Evolutionary conservation across 2,888 invertebrate species (phyloP), one percentile per base, ranked within the genome.

Genomic region (Drosophila koepferae): DNA sequence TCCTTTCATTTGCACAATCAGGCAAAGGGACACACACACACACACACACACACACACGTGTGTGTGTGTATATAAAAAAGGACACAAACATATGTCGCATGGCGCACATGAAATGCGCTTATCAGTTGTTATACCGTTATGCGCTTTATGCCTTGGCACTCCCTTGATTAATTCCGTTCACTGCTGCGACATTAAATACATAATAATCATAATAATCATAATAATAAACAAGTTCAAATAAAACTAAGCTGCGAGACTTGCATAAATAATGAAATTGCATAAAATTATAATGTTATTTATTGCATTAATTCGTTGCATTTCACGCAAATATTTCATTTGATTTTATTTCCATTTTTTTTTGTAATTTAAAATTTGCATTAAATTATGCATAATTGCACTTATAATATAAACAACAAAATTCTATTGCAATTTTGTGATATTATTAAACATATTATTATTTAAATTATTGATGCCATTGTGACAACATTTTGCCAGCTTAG

Each of bases 101-200:
- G 48, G 28, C 67, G 72, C 60, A 76, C 70, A 89, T 82, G 73
- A 82, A 83, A 77, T 89, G 60, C 82, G 71, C 77, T 86, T 86
- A 82, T 86, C 86, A 82, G 71, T 58, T 48, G 20, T 51, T n/a
- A 49, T 16, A 53, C 44, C 23, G 20, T 28, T 43, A 20, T n/a
- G 18, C n/a, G 18, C 34, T 48, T 34, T n/a, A 41, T 20, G 23
- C 34, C 36, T 48, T 18, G 36, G 18, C 36, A 51, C 20, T 51
- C 18, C 34, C 18, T 54, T 54, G 53, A 54, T 38, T 38, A 54
- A 54, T 23, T 38, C 36, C 8, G 8, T 20, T 20, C 20, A 36
- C 20, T 18, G n/a, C 23, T 48, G 34, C 49, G 6, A 34, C 31
- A 51, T 51, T n/a, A 34, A 51, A 36, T 36, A 36, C 9, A 49